Evolutionary conservation across 1,140 invertebrate genomes (phyloP).

Genomic region (Ceratosolen fusciceps): DNA sequence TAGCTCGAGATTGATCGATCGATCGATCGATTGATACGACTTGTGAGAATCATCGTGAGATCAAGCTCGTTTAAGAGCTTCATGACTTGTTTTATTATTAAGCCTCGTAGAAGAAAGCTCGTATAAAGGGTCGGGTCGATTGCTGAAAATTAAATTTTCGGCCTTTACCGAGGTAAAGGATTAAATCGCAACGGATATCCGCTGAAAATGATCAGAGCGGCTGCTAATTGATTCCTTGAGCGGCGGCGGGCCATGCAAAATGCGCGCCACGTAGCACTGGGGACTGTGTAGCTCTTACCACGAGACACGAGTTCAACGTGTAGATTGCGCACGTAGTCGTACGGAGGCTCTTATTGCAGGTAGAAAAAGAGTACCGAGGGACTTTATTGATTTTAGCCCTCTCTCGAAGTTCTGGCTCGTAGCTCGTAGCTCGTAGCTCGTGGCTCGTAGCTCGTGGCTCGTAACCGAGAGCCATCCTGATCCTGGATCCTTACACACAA

Average conservation of each 20-base stretch:
- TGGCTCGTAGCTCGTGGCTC: neutral
- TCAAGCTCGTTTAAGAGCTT: too few species aligned
- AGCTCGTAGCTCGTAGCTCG: neutral
- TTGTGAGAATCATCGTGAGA: too few species aligned
- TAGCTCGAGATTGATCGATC: neutral
- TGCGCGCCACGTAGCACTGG: neutral
- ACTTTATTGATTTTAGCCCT: conserved; percentile 26
- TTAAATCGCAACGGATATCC: too few species aligned
- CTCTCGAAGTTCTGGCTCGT: neutral
- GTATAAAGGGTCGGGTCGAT: too few species aligned
- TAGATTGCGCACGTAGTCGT: neutral
- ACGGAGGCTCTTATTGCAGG: neutral
- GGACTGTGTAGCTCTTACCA: neutral
- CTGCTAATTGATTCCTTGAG: too few species aligned
- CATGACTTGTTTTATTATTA: too few species aligned
- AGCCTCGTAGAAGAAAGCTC: too few species aligned
- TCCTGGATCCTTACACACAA: neutral
- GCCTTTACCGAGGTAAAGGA: too few species aligned
- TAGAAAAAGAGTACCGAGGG: conserved; percentile 20
- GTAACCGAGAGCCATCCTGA: neutral
- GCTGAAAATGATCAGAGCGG: too few species aligned
- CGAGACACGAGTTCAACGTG: neutral
- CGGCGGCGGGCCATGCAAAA: neutral
- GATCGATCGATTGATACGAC: too few species aligned
- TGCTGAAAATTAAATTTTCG: too few species aligned